Percentiles rank a stretch among this genome's conserved stretches.
phyloP scores from a whole-genome alignment of 2,888 invertebrate genomes.

The Atethmia centrago region DNA sequence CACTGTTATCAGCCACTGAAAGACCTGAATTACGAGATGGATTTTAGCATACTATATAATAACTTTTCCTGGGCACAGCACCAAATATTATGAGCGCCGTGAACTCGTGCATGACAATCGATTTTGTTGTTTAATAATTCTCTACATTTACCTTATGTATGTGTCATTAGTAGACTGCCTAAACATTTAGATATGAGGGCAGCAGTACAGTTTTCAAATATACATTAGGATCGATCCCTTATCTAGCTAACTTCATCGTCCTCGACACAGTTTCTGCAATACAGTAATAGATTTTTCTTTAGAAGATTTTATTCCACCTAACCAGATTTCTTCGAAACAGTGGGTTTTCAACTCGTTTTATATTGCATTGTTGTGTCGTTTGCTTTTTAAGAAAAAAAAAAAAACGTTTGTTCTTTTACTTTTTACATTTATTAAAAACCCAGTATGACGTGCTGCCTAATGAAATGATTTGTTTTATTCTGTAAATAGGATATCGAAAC shows the following conservation, averaged over 20 bases:
- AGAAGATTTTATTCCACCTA: constrained; percentile 21
- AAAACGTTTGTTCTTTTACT: neutral
- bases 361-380: neutral
- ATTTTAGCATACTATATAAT: neutral
- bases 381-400: neutral
- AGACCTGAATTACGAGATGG: constrained; percentile 1
- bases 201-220: constrained; percentile 35
- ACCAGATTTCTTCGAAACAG: constrained; percentile 15
- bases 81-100: constrained; percentile 2
- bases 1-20: neutral
- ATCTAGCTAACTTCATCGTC: constrained; percentile 71
- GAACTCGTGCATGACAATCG: constrained; percentile 18
- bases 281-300: constrained; percentile 48
- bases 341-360: constrained; percentile 6
- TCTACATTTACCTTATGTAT: constrained; percentile 15
- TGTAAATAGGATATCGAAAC: neutral
- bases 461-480: neutral
- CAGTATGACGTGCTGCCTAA: neutral
- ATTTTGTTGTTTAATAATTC: constrained; percentile 39
- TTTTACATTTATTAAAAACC: constrained; percentile 4
- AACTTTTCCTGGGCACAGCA: constrained; percentile 2
- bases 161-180: constrained; percentile 10
- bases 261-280: constrained; percentile 74
- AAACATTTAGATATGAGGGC: constrained; percentile 18
- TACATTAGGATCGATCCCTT: constrained; percentile 67